phyloP scores from a whole-genome alignment of 2,797 vertebrate genomes.

The Aplochiton taeniatus region DNA sequence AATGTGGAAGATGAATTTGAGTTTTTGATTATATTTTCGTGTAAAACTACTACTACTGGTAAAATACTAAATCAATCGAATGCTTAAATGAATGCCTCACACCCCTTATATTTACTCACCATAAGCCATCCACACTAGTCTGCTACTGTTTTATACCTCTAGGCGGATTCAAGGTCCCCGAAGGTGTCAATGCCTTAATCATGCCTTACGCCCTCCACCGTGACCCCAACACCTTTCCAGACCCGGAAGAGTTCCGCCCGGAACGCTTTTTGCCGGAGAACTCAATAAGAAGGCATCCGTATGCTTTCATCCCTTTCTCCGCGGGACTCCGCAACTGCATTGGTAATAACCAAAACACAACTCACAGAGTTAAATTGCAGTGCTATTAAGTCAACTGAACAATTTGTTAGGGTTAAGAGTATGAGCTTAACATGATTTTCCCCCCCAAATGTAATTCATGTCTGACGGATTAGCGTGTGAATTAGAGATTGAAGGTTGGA shows the following conservation, averaged over 20 bases:
- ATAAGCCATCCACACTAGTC: neutral
- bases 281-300: constrained; percentile 79
- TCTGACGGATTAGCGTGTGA: no score
- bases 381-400: no score
- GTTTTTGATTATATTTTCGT: no score
- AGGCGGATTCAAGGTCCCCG: constrained; percentile 83
- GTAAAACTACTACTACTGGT: no score
- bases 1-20: no score
- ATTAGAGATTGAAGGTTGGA: no score
- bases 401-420: no score
- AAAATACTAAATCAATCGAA: no score
- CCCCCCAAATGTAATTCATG: no score
- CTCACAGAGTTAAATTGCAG: neutral
- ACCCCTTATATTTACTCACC: no score
- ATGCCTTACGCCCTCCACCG: constrained; percentile 85
- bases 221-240: constrained; percentile 83
- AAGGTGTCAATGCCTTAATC: constrained; percentile 77
- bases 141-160: constrained; percentile 11
- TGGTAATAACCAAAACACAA: constrained; percentile 70
- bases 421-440: no score
- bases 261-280: constrained; percentile 90
- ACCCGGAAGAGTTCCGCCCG: constrained; percentile 88
- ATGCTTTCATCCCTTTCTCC: constrained; percentile 90
- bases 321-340: constrained; percentile 95
- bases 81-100: no score